phyloP scores from a whole-genome alignment of 2,888 invertebrate species.

The Lepidocyrtinus sp. region DNA sequence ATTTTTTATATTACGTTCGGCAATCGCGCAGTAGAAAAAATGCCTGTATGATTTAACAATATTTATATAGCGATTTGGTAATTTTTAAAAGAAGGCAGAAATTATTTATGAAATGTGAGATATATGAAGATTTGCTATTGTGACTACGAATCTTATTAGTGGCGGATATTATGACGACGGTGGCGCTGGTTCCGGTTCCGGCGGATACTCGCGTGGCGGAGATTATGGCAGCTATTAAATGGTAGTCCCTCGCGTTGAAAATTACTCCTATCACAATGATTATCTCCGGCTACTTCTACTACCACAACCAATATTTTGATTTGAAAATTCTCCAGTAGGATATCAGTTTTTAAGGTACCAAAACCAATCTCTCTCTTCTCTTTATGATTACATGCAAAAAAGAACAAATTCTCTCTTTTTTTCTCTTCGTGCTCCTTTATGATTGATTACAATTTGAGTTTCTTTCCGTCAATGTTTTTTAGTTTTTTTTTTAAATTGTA shows the following conservation, averaged over 20 bases:
- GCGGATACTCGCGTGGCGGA: conserved; percentile 65
- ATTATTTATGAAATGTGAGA: conserved; percentile 35
- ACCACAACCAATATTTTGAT: conserved; percentile 63
- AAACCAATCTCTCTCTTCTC: conserved; percentile 53
- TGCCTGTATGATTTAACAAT: conserved; percentile 42
- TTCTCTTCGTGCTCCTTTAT: conserved; percentile 61
- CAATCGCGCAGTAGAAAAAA: conserved; percentile 52
- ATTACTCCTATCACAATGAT: conserved; percentile 44
- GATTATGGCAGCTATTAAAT: conserved; percentile 69
- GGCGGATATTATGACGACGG: conserved; percentile 64
- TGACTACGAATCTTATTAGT: conserved; percentile 63
- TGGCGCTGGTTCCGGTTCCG: conserved; percentile 60
- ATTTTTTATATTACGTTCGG: conserved; percentile 45
- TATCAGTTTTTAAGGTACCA: conserved; percentile 62
- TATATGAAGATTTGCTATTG: conserved; percentile 52
- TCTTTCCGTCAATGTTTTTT: conserved; percentile 43
- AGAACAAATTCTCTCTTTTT: conserved; percentile 6
- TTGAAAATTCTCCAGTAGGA: conserved; percentile 63
- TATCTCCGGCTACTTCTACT: conserved; percentile 48
- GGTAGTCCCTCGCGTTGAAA: conserved; percentile 44
- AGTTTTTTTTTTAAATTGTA: conserved; percentile 48
- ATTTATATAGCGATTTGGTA: neutral
- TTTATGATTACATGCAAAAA: conserved; percentile 42
- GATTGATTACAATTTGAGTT: conserved; percentile 53
- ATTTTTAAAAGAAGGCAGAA: conserved; percentile 21